Conservation (phyloP, 2,797 vertebrate species). For the Gobionotothen gibberifrons region DNA sequence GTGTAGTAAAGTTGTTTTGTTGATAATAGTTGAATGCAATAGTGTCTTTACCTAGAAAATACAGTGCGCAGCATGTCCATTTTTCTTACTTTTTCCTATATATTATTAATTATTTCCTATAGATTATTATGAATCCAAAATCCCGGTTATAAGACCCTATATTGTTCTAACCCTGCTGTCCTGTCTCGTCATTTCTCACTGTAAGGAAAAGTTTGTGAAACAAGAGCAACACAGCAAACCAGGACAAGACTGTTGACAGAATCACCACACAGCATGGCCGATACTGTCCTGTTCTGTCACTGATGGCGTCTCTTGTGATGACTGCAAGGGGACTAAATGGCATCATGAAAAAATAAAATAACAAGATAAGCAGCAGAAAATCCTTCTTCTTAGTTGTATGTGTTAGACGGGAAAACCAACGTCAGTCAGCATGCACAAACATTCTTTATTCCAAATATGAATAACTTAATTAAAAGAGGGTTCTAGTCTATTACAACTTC, state of each 20-base stretch:
- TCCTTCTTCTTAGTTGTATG: not conserved
- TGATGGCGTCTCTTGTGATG: conserved; percentile 22
- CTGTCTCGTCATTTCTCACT: conserved; percentile 8
- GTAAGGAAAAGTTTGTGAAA: conserved; percentile 22
- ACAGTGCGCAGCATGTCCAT: not conserved
- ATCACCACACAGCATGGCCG: conserved; percentile 27
- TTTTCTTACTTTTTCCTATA: not conserved
- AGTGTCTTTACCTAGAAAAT: conserved; percentile 8
- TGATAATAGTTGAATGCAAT: not conserved
- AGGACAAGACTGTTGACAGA: conserved; percentile 22
- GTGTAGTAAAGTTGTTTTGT: conserved; percentile 4
- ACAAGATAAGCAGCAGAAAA: conserved; percentile 11
- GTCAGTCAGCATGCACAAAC: not conserved
- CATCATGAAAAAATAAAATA: not conserved
- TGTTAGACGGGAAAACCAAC: not conserved
- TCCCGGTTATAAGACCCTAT: not conserved
- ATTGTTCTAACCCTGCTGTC: not conserved
- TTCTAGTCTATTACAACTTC: not conserved
- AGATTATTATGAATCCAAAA: conserved; percentile 4
- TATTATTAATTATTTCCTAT: not conserved
- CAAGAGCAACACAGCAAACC: conserved; percentile 14
- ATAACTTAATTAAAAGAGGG: not conserved
- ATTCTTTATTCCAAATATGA: not conserved
- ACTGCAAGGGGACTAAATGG: not conserved
- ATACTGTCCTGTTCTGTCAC: conserved; percentile 16